Evolutionary conservation across 1,140 invertebrate species (phyloP), one percentile per base, ranked within the genome.

Genomic region (Hyphantria cunea): DNA sequence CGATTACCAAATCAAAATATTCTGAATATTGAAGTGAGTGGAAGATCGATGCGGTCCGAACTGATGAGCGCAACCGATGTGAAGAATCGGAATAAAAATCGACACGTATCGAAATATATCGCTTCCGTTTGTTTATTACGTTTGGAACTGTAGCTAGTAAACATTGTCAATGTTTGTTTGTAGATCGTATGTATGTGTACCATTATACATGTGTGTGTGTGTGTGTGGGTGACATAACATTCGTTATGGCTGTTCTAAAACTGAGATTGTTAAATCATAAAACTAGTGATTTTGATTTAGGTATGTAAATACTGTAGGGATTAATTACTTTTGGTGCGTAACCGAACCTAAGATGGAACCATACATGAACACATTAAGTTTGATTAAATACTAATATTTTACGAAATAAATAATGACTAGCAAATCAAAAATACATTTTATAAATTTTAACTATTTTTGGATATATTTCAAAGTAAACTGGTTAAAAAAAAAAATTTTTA

Each of bases 61-160:
- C 78, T 81, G 77, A 76, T 68, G 72, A 76, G 73, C 65, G 64
- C 59, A 44, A 50, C 11, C 50, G 12, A 68, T 39, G 17, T 63
- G 66, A 71, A 77, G 75, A 84, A 76, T 76, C 72, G 73, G 33
- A 79, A 78, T 78, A 84, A 86, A 82, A 84, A 84, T 81, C 78
- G 68, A 68, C 68, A 75, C 75, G 68, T 76, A 76, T 74, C 78
- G 66, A 66, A 68, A 75, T 76, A 67, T 76, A 76, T 74, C 69
- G 76, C 58, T 77, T 80, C 78, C 53, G 53, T 64, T 62, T 84
- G 83, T 84, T 86, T 86, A 80, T 84, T 84, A 64, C 64, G 58
- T 78, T 84, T 86, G 81, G 81, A 74, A 72, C 65, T 66, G 56
- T 54, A 48, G 63, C 58, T 51, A 49, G 63, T 85, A 78, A 79